A percentile compares a stretch with the other conserved stretches of the same genome.
These are phyloP conservation scores for Caranx ignobilis DNA, from an alignment of 2,113 vertebrate genomes.

Conservation along the genomic window DNA sequence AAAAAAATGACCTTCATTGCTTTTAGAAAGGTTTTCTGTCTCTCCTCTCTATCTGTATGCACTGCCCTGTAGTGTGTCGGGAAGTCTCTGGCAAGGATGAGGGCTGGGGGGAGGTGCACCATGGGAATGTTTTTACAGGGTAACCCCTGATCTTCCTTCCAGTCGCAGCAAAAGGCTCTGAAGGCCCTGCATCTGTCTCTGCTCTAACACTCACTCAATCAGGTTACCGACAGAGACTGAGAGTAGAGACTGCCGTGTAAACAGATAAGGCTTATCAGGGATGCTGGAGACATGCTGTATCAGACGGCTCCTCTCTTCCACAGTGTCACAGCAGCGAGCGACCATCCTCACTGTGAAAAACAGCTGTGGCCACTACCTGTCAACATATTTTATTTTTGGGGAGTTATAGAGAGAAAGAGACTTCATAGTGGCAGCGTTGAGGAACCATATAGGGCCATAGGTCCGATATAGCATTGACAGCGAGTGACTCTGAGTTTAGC, in stretches of 20 bases:
- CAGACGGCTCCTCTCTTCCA: slow-evolving; percentile 53
- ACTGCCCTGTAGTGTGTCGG: slow-evolving; percentile 60
- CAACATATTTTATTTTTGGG: slow-evolving; percentile 57
- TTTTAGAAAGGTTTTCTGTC: slow-evolving; percentile 24
- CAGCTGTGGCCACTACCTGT: slow-evolving; percentile 16
- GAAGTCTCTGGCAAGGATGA: slow-evolving; percentile 72
- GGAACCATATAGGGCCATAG: slow-evolving; percentile 70
- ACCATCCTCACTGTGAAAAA: slow-evolving; percentile 18
- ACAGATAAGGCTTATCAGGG: slow-evolving; percentile 78
- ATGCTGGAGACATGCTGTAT: slow-evolving; percentile 53
- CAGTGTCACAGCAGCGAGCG: slow-evolving; percentile 22
- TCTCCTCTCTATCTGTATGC: slow-evolving; percentile 20
- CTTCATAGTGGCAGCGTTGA: slow-evolving; percentile 51
- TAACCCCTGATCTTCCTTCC: slow-evolving; percentile 87
- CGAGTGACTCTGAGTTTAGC: slow-evolving; percentile 68
- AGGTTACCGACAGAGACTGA: slow-evolving; percentile 46
- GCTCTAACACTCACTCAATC: slow-evolving; percentile 70
- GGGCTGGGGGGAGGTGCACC: slow-evolving; percentile 72
- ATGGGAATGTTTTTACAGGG: slow-evolving; percentile 86
- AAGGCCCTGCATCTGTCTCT: slow-evolving; percentile 72
- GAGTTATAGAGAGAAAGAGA: slow-evolving; percentile 62
- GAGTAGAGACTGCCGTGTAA: slow-evolving; percentile 56
- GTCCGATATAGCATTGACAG: slow-evolving; percentile 69
- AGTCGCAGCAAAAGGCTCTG: slow-evolving; percentile 68
- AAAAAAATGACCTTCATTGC: slow-evolving; percentile 34